A percentile compares a stretch with the other conserved stretches of the same genome.
phyloP scores from a whole-genome alignment of 2,797 vertebrate genomes.

The Poecilia gillii region DNA sequence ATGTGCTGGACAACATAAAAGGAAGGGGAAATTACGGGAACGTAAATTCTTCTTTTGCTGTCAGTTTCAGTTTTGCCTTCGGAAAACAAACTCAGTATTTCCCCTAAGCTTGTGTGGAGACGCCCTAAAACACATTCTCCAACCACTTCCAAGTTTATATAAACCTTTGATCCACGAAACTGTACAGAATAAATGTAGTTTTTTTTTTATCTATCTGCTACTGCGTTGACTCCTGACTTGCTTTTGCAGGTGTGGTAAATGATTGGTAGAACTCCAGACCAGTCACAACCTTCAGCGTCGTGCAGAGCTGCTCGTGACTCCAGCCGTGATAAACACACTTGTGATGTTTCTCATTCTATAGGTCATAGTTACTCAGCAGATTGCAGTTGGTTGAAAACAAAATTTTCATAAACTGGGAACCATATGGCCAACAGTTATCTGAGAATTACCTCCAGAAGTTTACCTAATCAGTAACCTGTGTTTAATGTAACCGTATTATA shows the following conservation, averaged over 20 bases:
- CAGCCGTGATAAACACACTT: not conserved
- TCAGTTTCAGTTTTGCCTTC: constrained; percentile 17
- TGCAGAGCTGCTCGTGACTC: not conserved
- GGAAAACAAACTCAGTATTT: not conserved
- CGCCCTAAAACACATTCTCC: not conserved
- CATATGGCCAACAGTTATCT: not conserved
- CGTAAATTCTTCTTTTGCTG: not conserved
- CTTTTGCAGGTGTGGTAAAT: constrained; percentile 36
- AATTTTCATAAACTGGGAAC: not conserved
- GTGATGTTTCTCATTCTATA: not conserved
- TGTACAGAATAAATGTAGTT: not conserved
- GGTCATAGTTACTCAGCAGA: not conserved
- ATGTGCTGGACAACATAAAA: not conserved
- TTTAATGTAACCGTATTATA: not conserved
- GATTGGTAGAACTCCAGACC: constrained; percentile 5
- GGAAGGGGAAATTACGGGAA: not conserved
- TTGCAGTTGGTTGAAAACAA: not conserved
- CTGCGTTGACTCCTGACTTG: constrained; percentile 7
- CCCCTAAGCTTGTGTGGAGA: not conserved
- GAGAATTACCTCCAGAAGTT: not conserved
- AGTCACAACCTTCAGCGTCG: not conserved
- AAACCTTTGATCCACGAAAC: constrained; percentile 25
- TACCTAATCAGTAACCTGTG: not conserved
- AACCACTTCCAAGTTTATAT: not conserved
- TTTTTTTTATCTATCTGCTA: not conserved